phyloP scores from a whole-genome alignment of 2,113 vertebrate genomes.

The Mixornis gularis region DNA sequence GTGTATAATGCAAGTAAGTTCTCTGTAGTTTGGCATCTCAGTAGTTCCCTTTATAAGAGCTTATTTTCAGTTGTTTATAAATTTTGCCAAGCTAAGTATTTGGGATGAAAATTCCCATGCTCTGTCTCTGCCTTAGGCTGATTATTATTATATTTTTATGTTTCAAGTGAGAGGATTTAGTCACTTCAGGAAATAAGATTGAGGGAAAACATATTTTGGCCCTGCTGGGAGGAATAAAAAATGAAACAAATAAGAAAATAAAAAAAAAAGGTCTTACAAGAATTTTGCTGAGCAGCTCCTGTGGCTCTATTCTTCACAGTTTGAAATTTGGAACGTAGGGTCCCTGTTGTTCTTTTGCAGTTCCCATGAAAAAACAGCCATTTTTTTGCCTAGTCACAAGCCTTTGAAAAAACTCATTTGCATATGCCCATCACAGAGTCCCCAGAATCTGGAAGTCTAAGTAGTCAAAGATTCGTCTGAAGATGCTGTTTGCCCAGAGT shows the following conservation, averaged over 20 bases:
- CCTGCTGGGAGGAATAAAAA: background rate
- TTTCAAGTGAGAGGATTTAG: slow-evolving; percentile 22
- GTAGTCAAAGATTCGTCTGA: background rate
- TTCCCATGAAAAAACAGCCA: background rate
- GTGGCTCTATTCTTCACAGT: background rate
- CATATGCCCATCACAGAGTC: background rate
- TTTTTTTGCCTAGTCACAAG: background rate
- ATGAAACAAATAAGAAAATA: accelerated
- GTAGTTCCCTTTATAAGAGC: background rate
- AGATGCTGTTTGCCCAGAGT: background rate
- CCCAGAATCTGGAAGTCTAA: background rate
- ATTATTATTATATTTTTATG: slow-evolving; percentile 4
- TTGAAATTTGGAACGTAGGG: background rate
- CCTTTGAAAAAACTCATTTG: background rate
- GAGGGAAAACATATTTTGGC: slow-evolving; percentile 3
- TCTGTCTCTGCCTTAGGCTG: slow-evolving; percentile 8
- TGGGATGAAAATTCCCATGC: slow-evolving; percentile 28
- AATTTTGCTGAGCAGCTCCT: background rate
- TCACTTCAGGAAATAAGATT: slow-evolving; percentile 27
- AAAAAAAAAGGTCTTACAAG: background rate
- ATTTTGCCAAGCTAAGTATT: slow-evolving; percentile 29
- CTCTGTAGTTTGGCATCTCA: background rate
- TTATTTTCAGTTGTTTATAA: background rate
- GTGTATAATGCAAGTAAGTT: background rate
- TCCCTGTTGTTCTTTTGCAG: background rate